Evolutionary conservation across 1,140 invertebrate genomes (phyloP).

Genomic region (Drosophila subobscura): DNA sequence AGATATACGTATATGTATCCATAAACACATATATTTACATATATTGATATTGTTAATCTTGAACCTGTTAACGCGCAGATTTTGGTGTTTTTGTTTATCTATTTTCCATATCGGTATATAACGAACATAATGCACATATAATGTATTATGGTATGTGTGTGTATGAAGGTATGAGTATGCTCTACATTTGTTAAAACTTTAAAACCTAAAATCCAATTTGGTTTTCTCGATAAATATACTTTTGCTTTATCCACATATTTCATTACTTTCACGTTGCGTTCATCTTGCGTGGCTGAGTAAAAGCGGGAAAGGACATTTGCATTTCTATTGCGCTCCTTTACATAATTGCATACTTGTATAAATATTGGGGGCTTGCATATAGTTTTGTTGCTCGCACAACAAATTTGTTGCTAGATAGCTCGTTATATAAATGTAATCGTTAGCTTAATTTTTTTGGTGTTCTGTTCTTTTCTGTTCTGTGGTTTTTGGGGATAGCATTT

Average conservation of each 20-base stretch:
- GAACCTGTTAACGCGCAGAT: constrained; percentile 63
- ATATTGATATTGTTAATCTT: constrained; percentile 47
- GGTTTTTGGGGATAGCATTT: neutral
- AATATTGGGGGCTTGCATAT: constrained; percentile 18
- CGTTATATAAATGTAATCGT: constrained; percentile 49
- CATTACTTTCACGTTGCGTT: constrained; percentile 17
- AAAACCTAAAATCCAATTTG: constrained; percentile 72
- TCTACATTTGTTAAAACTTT: constrained; percentile 61
- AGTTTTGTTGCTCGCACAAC: no score
- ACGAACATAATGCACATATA: constrained; percentile 65
- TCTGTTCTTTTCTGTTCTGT: constrained; percentile 23
- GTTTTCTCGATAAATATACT: constrained; percentile 66
- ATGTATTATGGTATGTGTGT: neutral
- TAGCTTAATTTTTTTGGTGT: constrained; percentile 45
- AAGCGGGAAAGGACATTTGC: constrained; percentile 57
- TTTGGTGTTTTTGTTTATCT: constrained; percentile 24
- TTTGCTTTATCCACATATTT: constrained; percentile 32
- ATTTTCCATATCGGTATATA: constrained; percentile 51
- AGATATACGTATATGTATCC: constrained; percentile 56
- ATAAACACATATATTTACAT: constrained; percentile 52
- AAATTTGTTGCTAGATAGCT: neutral
- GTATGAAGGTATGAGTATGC: constrained; percentile 47
- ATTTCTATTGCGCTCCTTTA: constrained; percentile 48
- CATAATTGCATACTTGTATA: constrained; percentile 23
- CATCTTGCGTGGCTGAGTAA: constrained; percentile 24